Evolutionary conservation across 2,113 vertebrate species (phyloP), one percentile per base, ranked within the genome.

Genomic region (Cyprinodon tularosa): DNA sequence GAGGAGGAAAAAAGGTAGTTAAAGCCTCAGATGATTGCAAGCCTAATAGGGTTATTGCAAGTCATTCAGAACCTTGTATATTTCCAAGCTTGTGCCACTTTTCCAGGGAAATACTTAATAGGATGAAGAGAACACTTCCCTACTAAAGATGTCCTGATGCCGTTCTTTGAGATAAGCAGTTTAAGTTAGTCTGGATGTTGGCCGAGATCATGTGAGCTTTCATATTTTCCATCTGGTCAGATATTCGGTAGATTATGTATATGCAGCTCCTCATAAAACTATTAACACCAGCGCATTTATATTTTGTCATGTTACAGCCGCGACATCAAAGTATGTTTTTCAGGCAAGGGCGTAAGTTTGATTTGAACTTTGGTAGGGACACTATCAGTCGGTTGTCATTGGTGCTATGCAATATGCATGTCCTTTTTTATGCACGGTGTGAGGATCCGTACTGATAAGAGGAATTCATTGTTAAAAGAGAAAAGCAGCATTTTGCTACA

Each of bases 31-130:
- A 44, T 74, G 71, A 84, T 80, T 75, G 69, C 50, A 38, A 6
- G 44, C 78, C 50, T 81, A 72, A 74, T 4, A 3, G 62, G 71
- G n/a, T 80, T 82, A 72, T 79, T 85, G 72, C 59, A 57, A 67
- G 40, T 64, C 2, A 0, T 69, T 82, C 64, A 67, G 39, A 65
- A 64, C 68, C 42, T 29, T 15, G 68, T 57, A 71, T 74, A 89
- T 37, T 9, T 76, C 22, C 40, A 17, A 8, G 5, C 9, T 13
- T 17, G 47, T 5, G 15, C 67, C 15, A 68, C 71, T 47, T 65
- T 66, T 80, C 73, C 40, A 62, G 74, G 62, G 74, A 67, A 74
- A 65, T 12, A 12, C 71, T 77, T 36, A 68, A 64, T 65, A 17
- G 48, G 63, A 81, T 67, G 42, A 80, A 71, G 12, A 70, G 68